Conservation (phyloP, 2,113 vertebrate species). For the Hemibagrus wyckioides region DNA sequence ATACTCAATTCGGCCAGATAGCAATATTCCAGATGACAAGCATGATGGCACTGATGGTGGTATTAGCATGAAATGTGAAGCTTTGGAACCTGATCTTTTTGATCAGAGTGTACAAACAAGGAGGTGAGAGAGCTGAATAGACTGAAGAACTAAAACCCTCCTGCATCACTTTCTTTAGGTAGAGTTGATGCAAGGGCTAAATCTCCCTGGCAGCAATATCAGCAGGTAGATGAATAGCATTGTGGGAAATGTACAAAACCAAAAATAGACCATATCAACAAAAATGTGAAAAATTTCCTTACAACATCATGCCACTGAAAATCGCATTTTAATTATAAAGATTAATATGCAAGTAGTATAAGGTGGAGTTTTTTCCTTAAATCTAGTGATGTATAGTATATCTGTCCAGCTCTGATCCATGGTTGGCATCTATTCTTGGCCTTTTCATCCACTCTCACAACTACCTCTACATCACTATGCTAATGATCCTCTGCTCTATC, state of each 20-base stretch:
- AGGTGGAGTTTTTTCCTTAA: not conserved
- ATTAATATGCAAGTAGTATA: not conserved
- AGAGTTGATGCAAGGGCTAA: not conserved
- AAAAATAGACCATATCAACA: not conserved
- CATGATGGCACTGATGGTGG: not conserved
- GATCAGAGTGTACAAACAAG: not conserved
- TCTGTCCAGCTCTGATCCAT: constrained; percentile 8
- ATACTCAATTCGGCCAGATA: not conserved
- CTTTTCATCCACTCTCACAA: not conserved
- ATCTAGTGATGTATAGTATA: not conserved
- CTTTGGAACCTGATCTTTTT: not conserved
- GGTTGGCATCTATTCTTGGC: constrained; percentile 7
- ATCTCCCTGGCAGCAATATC: not conserved
- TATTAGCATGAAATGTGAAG: not conserved
- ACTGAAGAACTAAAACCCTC: not conserved
- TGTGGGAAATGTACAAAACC: too few species aligned
- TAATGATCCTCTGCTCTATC: constrained; percentile 1
- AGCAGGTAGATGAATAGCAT: not conserved
- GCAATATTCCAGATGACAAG: not conserved
- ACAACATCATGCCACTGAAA: not conserved
- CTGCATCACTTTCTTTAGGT: not conserved
- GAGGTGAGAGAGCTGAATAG: not conserved
- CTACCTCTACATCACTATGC: constrained; percentile 17
- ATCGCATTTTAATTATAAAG: not conserved
- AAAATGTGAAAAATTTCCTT: not conserved